Conservation (phyloP, 2,797 vertebrate genomes). For the Cynodonichthys magdalenae region DNA sequence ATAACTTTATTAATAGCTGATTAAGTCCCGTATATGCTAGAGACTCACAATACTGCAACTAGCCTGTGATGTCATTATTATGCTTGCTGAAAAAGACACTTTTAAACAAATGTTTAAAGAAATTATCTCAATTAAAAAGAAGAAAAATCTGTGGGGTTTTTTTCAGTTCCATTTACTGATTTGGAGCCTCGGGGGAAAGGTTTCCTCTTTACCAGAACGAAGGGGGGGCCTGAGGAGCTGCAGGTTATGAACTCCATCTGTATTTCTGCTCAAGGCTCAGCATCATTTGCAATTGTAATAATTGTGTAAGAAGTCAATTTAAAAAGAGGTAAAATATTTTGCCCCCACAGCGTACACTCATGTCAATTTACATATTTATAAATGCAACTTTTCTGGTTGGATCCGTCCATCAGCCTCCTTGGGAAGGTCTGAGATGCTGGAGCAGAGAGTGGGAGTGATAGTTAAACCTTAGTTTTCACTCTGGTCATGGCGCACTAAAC, state of each 20-base stretch:
- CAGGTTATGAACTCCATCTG: constrained; percentile 16
- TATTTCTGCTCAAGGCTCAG: constrained; percentile 30
- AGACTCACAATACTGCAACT: no score
- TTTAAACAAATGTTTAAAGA: no score
- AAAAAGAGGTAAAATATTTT: constrained; percentile 54
- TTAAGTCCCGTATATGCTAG: no score
- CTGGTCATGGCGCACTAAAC: no score
- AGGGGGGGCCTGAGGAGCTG: constrained; percentile 30
- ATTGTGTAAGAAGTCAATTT: constrained; percentile 40
- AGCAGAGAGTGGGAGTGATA: no score
- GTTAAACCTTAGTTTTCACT: no score
- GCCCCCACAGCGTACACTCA: constrained; percentile 16
- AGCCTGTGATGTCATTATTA: no score
- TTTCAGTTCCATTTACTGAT: constrained; percentile 12
- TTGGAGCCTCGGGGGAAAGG: constrained; percentile 2
- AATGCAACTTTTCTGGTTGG: background rate
- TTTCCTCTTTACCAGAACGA: constrained; percentile 9
- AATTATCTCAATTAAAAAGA: background rate
- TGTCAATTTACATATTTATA: constrained; percentile 52
- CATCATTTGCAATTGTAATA: constrained; percentile 48
- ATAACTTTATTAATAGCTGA: no score
- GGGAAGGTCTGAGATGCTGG: no score
- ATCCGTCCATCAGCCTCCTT: no score
- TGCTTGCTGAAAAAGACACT: no score
- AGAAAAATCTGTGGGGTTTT: background rate